Base-by-base conservation (phyloP, 2,113 vertebrate species). In the human (Homo sapiens) region DNA sequence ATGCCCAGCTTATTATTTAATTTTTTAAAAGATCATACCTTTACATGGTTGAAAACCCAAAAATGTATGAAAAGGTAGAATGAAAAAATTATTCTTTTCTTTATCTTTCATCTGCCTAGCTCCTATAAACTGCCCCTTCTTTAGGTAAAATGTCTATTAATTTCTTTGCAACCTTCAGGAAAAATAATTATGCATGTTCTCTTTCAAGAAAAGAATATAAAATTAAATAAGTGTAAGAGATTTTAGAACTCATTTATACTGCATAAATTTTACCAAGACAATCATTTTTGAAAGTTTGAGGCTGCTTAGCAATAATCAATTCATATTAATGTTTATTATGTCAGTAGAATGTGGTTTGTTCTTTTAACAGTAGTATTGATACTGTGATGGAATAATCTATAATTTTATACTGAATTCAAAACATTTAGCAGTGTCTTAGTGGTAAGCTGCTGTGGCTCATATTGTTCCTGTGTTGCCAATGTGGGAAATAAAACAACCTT, bases 201-300 rank as follows among this genome's bases (percentile, higher is more conserved):
- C 45, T 76, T 92, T 35, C 1, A 86, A 27, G 83, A 90, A 85
- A 10, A 73, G 43, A 80, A 16, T 86, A 66, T 94, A 87, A 55
- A 72, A 75, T 94, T 95, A 76, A 86, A 38, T 48, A 95, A 95
- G 73, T 52, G 45, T 88, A 86, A 76, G 45, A 85, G 32, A 93
- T 70, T 94, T 86, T 94, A 89, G 50, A 86, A 61, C 78, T 92
- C 27, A 50, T 48, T 93, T 76, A 5, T 89, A 35, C 43, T 96
- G 38, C 85, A 64, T 85, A 92, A 45, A 85, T 89, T 92, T 90
- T 81, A 55, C 55, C 11, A 45, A 90, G 8, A 59, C 82, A 81
- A 79, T 96, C 61, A 23, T 43, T 83, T 94, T 95, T 94, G 7
- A 32, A 90, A 80, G 18, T 59, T 72, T 85, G 23, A 45, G 8